Conservation (phyloP, 1,140 invertebrate genomes). For the Orussus abietinus region DNA sequence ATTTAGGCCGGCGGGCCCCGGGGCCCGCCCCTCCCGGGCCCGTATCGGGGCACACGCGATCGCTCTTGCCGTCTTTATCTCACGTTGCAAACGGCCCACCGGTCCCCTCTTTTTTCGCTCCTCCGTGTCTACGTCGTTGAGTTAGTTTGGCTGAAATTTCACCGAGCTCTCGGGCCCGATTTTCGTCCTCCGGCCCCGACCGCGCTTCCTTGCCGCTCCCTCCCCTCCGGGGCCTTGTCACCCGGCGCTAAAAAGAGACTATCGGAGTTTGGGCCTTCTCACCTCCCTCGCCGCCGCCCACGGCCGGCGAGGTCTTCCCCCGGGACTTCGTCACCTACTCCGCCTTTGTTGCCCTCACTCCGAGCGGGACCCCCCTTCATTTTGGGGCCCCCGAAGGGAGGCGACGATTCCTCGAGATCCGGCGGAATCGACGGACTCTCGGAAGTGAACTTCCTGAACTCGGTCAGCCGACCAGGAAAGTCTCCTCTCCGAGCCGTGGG, state of each 20-base stretch:
- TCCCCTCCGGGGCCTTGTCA: background rate
- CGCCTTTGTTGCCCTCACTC: too few relatives aligned
- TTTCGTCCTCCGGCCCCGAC: slow-evolving; percentile 3
- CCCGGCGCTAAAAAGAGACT: slow-evolving; percentile 4
- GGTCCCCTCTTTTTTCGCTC: slow-evolving; percentile 27
- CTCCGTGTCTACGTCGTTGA: slow-evolving; percentile 22
- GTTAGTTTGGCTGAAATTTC: slow-evolving; percentile 42
- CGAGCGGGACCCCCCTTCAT: too few relatives aligned
- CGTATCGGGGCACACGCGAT: slow-evolving; percentile 10
- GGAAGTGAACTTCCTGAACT: too few relatives aligned
- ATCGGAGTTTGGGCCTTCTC: background rate
- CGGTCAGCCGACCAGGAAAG: too few relatives aligned
- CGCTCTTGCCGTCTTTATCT: slow-evolving; percentile 34
- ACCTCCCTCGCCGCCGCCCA: background rate
- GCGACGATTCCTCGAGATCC: too few relatives aligned
- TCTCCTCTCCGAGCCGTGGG: too few relatives aligned
- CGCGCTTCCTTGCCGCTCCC: slow-evolving; percentile 1
- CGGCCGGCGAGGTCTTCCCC: background rate
- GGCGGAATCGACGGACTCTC: too few relatives aligned
- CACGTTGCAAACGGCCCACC: slow-evolving; percentile 24
- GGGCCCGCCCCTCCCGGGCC: background rate
- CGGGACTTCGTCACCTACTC: too few relatives aligned
- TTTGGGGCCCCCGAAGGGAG: too few relatives aligned
- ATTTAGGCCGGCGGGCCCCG: slow-evolving; percentile 23
- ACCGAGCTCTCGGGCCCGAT: slow-evolving; percentile 18